Conservation (phyloP, 2,797 vertebrate genomes). For the Acanthurus lineatus region DNA sequence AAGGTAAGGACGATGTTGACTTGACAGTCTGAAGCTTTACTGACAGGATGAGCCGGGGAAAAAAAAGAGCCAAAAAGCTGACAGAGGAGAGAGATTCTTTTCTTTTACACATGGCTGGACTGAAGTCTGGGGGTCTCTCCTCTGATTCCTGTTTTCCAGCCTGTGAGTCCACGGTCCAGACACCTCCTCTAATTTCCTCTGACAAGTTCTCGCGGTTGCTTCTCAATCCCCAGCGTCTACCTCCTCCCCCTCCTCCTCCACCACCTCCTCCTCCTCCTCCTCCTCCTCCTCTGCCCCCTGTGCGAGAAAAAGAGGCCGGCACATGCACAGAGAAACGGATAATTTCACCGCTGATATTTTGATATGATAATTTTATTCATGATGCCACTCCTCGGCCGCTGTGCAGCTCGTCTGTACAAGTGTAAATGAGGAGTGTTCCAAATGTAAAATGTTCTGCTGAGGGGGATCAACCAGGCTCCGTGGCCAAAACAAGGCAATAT, state of each 20-base stretch:
- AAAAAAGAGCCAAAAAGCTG: conserved; percentile 22
- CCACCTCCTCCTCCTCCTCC: too few species aligned
- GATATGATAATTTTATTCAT: conserved; percentile 78
- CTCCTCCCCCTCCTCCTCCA: conserved; percentile 29
- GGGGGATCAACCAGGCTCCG: conserved; percentile 50
- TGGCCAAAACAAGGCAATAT: conserved; percentile 69
- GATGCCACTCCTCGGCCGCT: conserved; percentile 64
- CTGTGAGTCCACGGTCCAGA: conserved; percentile 64
- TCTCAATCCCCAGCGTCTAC: conserved; percentile 68
- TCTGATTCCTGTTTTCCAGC: conserved; percentile 68
- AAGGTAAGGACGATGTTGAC: conserved; percentile 48
- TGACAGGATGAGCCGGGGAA: conserved; percentile 39
- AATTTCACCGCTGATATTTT: conserved; percentile 69
- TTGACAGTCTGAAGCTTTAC: conserved; percentile 61
- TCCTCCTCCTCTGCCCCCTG: background rate
- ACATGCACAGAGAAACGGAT: conserved; percentile 39
- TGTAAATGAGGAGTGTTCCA: conserved; percentile 71
- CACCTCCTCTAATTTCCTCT: conserved; percentile 69
- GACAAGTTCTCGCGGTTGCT: conserved; percentile 76
- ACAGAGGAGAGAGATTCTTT: conserved; percentile 44
- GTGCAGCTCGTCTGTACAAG: conserved; percentile 65
- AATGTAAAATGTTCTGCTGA: conserved; percentile 75
- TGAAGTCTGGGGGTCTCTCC: conserved; percentile 58
- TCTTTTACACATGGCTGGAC: conserved; percentile 59
- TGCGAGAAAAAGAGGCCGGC: conserved; percentile 25